A percentile compares a stretch with the other conserved stretches of the same genome.
These are phyloP conservation scores for Ctenomys sociabilis DNA, from an alignment of 2,113 vertebrate species.

Conservation along the genomic window DNA sequence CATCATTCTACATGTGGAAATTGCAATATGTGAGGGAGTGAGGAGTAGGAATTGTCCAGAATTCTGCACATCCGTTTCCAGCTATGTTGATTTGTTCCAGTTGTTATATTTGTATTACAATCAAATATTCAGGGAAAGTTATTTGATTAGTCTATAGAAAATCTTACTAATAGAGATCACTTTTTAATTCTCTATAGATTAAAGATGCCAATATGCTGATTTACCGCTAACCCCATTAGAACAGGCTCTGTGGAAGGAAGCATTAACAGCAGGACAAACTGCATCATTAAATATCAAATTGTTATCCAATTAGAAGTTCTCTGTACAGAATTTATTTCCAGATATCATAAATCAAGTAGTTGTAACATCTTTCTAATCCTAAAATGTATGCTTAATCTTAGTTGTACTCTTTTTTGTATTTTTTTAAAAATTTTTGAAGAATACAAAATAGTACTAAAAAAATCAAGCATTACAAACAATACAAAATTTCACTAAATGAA, in stretches of 20 bases:
- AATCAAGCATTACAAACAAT: too few relatives aligned
- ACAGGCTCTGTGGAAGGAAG: not conserved
- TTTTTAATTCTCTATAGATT: constrained; percentile 67
- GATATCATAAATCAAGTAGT: constrained; percentile 65
- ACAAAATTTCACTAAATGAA: too few relatives aligned
- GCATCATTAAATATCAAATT: constrained; percentile 75
- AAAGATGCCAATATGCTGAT: constrained; percentile 68
- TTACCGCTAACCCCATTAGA: constrained; percentile 73
- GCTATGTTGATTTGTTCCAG: constrained; percentile 54
- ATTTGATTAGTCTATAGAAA: constrained; percentile 71
- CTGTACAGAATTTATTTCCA: constrained; percentile 72
- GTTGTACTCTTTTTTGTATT: not conserved
- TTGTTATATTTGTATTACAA: constrained; percentile 77
- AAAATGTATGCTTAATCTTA: constrained; percentile 58
- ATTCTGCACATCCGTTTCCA: not conserved
- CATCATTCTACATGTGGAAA: not conserved
- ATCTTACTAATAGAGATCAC: constrained; percentile 69
- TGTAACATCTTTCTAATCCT: constrained; percentile 51
- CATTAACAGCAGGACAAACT: constrained; percentile 67
- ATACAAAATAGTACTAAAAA: too few relatives aligned
- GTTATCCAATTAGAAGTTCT: constrained; percentile 76
- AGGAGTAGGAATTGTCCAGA: not conserved
- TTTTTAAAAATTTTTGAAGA: too few relatives aligned
- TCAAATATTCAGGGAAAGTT: constrained; percentile 78
- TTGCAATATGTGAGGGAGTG: accelerated